These are phyloP conservation scores for Dendrolimus punctatus DNA, from an alignment of 1,140 invertebrate species.

Conservation along the genomic window DNA sequence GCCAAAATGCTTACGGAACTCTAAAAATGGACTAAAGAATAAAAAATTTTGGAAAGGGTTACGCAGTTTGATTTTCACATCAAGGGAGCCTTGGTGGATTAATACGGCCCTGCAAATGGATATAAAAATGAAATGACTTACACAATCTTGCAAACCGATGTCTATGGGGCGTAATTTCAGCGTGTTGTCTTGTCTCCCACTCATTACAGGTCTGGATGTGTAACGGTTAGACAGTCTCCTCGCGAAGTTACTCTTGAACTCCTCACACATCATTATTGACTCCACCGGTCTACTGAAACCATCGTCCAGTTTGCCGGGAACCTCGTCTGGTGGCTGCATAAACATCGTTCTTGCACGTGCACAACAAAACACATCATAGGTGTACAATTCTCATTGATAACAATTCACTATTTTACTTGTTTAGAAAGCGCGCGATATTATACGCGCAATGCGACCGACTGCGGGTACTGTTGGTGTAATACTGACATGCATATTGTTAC, in stretches of 20 bases:
- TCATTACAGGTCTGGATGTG: slow-evolving; percentile 31
- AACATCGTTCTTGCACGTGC: slow-evolving; percentile 35
- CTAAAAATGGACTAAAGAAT: too few species aligned
- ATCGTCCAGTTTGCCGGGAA: slow-evolving; percentile 30
- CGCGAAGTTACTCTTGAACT: slow-evolving; percentile 65
- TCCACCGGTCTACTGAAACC: slow-evolving; percentile 57
- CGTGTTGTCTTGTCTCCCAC: slow-evolving; percentile 29
- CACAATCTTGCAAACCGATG: slow-evolving; percentile 27
- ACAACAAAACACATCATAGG: slow-evolving; percentile 6
- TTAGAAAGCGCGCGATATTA: too few species aligned
- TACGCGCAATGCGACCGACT: slow-evolving; percentile 30
- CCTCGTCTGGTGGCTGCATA: slow-evolving; percentile 29
- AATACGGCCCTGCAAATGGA: neutral
- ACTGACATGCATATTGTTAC: slow-evolving; percentile 20
- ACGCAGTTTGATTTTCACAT: too few species aligned
- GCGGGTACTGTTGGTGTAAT: slow-evolving; percentile 24
- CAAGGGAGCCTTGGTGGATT: too few species aligned
- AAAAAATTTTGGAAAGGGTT: too few species aligned
- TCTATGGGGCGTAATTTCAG: slow-evolving; percentile 34
- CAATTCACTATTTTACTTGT: too few species aligned
- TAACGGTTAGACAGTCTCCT: slow-evolving; percentile 59
- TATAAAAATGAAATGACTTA: slow-evolving; percentile 26
- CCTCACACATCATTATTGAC: slow-evolving; percentile 62
- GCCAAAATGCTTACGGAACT: too few species aligned
- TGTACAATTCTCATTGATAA: too few species aligned